A percentile compares a stretch with the other conserved stretches of the same genome.
These are phyloP conservation scores for Zhuqinia jingwanae DNA, from an alignment of 2,888 invertebrate genomes.

Conservation along the genomic window DNA sequence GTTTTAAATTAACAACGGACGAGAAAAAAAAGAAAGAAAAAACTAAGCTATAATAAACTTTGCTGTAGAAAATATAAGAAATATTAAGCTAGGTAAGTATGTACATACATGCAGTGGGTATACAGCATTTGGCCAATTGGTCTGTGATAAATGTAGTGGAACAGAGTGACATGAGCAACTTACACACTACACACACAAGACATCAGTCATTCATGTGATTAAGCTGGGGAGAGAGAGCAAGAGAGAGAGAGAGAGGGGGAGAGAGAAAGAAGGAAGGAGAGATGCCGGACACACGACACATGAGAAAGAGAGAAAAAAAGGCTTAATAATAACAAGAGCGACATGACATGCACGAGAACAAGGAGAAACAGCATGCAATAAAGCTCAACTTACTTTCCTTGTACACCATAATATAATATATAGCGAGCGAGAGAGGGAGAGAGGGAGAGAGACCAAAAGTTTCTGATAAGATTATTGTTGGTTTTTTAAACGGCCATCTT, in stretches of 20 bases:
- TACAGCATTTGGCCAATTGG: constrained; percentile 53
- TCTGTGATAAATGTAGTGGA: constrained; percentile 68
- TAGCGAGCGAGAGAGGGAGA: too few relatives aligned
- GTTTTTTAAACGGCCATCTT: constrained; percentile 68
- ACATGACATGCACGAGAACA: constrained; percentile 47
- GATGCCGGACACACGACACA: constrained; percentile 65
- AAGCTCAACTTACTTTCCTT: neutral
- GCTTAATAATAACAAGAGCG: constrained; percentile 33
- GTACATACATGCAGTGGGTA: neutral
- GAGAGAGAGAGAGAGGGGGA: constrained; percentile 31
- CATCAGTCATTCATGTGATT: constrained; percentile 73
- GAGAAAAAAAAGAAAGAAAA: neutral
- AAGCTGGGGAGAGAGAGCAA: constrained; percentile 47
- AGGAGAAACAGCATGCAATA: constrained; percentile 37
- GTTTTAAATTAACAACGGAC: constrained; percentile 36
- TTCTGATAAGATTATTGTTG: constrained; percentile 66
- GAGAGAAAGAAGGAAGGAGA: constrained; percentile 17
- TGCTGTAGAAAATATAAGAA: neutral
- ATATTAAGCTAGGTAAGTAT: neutral
- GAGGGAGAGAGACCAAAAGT: neutral
- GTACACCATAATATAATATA: too few relatives aligned
- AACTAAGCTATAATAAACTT: neutral
- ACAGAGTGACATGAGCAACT: constrained; percentile 64
- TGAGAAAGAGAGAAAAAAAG: constrained; percentile 1
- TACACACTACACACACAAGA: constrained; percentile 47